Percentiles rank a stretch among this genome's conserved stretches.
These are phyloP conservation scores for Machimus atricapillus DNA, from an alignment of 2,888 invertebrate species.

Conservation along the genomic window DNA sequence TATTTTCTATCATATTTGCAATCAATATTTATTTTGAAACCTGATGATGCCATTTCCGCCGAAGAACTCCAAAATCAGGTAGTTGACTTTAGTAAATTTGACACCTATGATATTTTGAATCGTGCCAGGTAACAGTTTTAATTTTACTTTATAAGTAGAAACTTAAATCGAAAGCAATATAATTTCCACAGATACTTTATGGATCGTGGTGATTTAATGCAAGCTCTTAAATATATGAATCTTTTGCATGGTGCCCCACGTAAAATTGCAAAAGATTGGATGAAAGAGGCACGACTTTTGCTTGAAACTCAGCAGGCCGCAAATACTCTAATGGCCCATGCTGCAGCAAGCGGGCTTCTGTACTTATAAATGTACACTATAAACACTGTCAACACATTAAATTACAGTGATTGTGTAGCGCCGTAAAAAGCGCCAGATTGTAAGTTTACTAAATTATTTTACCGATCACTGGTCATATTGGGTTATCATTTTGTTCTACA, in stretches of 20 bases:
- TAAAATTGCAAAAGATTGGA: constrained; percentile 85
- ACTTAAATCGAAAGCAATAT: background rate
- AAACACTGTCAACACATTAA: background rate
- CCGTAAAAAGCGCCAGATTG: background rate
- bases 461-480: background rate
- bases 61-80: constrained; percentile 77
- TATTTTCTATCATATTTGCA: constrained; percentile 90
- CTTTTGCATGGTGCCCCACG: constrained; percentile 88
- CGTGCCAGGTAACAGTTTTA: constrained; percentile 75
- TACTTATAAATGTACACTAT: constrained; percentile 56
- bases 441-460: background rate
- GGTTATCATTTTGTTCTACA: background rate
- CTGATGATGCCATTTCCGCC: constrained; percentile 73
- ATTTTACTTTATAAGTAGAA: background rate
- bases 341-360: constrained; percentile 71
- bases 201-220: constrained; percentile 85
- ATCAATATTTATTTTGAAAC: constrained; percentile 79
- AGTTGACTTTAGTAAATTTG: constrained; percentile 75
- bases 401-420: background rate
- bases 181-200: constrained; percentile 75
- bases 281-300: constrained; percentile 79
- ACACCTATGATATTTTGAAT: constrained; percentile 88
- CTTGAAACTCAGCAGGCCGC: constrained; percentile 92
- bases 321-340: constrained; percentile 87
- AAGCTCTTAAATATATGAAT: constrained; percentile 85